Evolutionary conservation across 2,888 invertebrate species (phyloP), one percentile per base, ranked within the genome.

Genomic region (Asteroscopus sphinx): DNA sequence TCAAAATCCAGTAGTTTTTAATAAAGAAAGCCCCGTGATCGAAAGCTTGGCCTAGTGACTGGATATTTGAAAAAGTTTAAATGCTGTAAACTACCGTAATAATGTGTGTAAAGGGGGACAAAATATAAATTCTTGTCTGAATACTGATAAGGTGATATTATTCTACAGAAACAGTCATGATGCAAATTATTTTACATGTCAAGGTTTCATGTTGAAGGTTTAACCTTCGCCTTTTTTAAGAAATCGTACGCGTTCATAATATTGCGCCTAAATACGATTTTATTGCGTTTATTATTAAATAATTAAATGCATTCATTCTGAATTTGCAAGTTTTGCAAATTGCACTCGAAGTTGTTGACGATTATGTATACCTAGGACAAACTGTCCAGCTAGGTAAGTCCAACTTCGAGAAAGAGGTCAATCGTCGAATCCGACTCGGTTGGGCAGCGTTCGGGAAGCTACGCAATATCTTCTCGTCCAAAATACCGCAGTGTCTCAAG

Each of bases 181-280:
- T 81, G 86, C 81, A 83, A 83, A 87, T 84, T 79, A 74, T 80
- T 83, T 81, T 80, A 79, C 79, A 70, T 86, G 90, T 89, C 90
- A 89, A 89, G 90, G 90, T 76, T 80, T 58, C 52, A 47, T 40
- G 48, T 79, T 77, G 85, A 87, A 89, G 87, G 89, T 84, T 73
- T 76, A 68, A 80, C 83, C 83, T 87, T 80, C 81, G 70, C 66
- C 66, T 69, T 69, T 65, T 76, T 60, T 49, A 53, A 69, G 67
- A 76, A 80, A 77, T 68, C 68, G 11, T 49, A 16, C 44, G 11
- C 42, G 9, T n/a, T 13, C 30, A 7, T 49, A 13, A n/a, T 46
- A 11, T 37, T 36, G 4, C 32, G 28, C 1, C 37, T 33, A 42
- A 40, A 41, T 15, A 21, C 4, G 9, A 39, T 51, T 42, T 25